Percentiles rank a stretch among this genome's conserved stretches.
phyloP scores from a whole-genome alignment of 2,113 vertebrate genomes.

The Chlorodrepanis virens region DNA sequence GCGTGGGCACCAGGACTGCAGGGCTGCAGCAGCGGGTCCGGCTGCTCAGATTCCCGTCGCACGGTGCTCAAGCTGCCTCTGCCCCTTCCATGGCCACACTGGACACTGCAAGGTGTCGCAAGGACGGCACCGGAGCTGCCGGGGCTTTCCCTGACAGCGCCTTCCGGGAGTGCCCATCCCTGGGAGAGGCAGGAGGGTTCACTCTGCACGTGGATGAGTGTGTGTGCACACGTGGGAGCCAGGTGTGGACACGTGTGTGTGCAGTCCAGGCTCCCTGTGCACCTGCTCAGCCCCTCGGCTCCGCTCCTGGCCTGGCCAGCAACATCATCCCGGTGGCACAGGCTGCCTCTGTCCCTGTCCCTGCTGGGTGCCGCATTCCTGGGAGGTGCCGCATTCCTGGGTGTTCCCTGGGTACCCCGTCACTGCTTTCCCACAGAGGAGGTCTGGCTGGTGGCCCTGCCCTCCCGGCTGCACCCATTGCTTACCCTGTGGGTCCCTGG shows the following conservation, averaged over 20 bases:
- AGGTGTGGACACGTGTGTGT: not conserved
- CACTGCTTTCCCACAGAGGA: not conserved
- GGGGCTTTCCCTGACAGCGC: not conserved
- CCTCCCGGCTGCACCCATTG: not conserved
- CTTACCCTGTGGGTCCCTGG: not conserved
- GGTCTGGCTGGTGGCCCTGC: not conserved
- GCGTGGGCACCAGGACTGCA: fast-evolving
- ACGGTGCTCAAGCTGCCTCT: not conserved
- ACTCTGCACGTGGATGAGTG: not conserved
- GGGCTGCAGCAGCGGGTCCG: fast-evolving
- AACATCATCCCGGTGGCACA: not conserved
- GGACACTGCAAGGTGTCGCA: fast-evolving
- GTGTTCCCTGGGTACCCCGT: not conserved
- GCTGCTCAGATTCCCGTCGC: not conserved
- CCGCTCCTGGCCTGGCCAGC: not conserved
- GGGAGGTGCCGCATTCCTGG: constrained; percentile 21
- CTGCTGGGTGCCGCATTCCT: not conserved
- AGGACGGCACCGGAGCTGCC: not conserved
- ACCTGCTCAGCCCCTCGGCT: not conserved
- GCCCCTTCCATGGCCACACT: not conserved
- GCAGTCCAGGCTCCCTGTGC: fast-evolving
- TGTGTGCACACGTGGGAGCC: not conserved
- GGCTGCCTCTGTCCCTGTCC: not conserved
- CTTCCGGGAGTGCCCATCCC: not conserved
- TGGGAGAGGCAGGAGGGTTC: not conserved